Evolutionary conservation across 2,888 invertebrate genomes (phyloP).

Genomic region (Xanthia icteritia): DNA sequence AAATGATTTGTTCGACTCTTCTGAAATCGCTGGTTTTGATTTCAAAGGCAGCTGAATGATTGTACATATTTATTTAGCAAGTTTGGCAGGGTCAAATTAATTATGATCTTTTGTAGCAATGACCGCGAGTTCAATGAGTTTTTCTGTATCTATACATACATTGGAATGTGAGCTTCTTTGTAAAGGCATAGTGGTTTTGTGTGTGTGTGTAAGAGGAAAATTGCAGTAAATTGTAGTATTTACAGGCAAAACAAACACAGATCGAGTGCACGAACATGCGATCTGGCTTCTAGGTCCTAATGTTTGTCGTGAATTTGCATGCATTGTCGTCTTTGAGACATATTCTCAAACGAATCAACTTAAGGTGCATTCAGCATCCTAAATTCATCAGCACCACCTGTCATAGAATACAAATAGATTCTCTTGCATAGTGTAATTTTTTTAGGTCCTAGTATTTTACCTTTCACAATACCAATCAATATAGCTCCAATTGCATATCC

Average conservation of each 20-base stretch:
- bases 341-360: not conserved
- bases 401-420: not conserved
- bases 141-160: not conserved
- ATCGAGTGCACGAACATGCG: not conserved
- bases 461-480: no score
- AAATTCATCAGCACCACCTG: not conserved
- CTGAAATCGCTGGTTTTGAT: slow-evolving; percentile 28
- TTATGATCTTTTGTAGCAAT: slow-evolving; percentile 40
- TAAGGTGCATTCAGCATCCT: not conserved
- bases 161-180: not conserved
- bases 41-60: slow-evolving; percentile 25
- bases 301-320: not conserved
- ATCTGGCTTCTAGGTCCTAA: not conserved
- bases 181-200: not conserved
- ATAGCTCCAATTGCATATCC: no score
- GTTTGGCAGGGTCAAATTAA: slow-evolving; percentile 36
- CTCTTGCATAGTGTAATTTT: not conserved
- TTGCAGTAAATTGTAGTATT: not conserved
- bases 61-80: slow-evolving; percentile 40
- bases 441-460: no score
- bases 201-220: not conserved
- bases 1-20: slow-evolving; percentile 52
- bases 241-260: no score
- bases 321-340: not conserved
- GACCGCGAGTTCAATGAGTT: slow-evolving; percentile 11